Percentiles rank a stretch among this genome's conserved stretches.
These are phyloP conservation scores for Palythoa heliodiscus DNA, from an alignment of 92 coral and sea anemone genomes.

Conservation along the genomic window DNA sequence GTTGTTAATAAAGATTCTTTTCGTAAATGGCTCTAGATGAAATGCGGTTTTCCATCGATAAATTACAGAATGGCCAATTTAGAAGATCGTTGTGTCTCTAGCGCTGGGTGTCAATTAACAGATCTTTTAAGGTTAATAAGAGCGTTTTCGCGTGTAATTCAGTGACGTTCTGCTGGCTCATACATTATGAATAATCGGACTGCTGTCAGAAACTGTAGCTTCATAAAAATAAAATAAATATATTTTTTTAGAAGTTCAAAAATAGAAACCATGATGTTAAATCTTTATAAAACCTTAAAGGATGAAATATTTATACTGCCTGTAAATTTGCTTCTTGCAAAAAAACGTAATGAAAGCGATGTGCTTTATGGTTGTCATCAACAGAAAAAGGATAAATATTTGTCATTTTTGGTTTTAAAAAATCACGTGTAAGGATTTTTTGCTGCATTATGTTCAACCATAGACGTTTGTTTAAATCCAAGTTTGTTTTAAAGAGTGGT, in stretches of 20 bases:
- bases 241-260: neutral
- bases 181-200: neutral
- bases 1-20: neutral
- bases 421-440: neutral
- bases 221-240: neutral
- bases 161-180: neutral
- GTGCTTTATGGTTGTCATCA: neutral
- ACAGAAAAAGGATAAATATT: neutral
- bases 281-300: no score
- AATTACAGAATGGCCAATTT: neutral
- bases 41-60: slow-evolving; percentile 1
- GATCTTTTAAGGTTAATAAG: neutral
- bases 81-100: neutral
- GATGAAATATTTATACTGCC: no score
- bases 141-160: neutral
- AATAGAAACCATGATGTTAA: neutral
- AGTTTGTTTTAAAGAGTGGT: neutral
- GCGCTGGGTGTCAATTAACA: neutral
- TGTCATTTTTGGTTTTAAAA: neutral
- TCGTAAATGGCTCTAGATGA: neutral
- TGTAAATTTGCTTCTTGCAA: no score
- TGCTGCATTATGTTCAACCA: neutral
- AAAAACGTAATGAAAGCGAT: neutral
- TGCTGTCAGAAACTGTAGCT: neutral
- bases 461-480: neutral